Evolutionary conservation across 2,888 invertebrate genomes (phyloP).

Genomic region (Acleris literana): DNA sequence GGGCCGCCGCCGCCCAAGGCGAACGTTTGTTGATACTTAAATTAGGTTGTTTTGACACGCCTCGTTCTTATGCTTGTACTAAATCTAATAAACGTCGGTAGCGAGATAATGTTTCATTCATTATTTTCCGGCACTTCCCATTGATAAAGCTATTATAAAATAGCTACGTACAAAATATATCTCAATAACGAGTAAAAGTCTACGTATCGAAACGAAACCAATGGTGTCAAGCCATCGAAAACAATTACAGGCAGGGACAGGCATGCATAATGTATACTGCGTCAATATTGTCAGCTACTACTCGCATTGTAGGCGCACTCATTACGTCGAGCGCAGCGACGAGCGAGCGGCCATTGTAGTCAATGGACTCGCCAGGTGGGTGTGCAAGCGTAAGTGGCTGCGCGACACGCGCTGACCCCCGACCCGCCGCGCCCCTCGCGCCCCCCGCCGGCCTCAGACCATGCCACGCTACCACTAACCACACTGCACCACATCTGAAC

Average conservation of each 20-base stretch:
- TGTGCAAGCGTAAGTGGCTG: conserved; percentile 76
- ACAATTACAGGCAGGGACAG: conserved; percentile 59
- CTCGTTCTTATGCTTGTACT: conserved; percentile 81
- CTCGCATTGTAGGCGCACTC: conserved; percentile 67
- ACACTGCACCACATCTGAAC: background rate
- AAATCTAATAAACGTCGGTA: conserved; percentile 81
- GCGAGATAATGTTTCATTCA: conserved; percentile 68
- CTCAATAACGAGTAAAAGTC: conserved; percentile 14
- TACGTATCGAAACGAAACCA: conserved; percentile 49
- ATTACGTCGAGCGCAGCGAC: conserved; percentile 65
- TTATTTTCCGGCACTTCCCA: conserved; percentile 58
- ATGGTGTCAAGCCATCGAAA: conserved; percentile 50
- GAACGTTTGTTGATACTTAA: conserved; percentile 84
- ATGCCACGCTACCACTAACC: background rate
- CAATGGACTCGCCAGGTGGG: conserved; percentile 77
- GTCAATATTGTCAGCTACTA: conserved; percentile 76
- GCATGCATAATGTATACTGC: conserved; percentile 70
- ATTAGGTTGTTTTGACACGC: conserved; percentile 83
- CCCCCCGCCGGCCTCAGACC: background rate
- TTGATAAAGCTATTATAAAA: conserved; percentile 53
- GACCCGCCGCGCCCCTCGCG: conserved; percentile 45
- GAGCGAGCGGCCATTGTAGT: conserved; percentile 74
- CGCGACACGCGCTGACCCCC: conserved; percentile 62
- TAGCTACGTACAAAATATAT: conserved; percentile 45
- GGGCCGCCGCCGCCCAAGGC: conserved; percentile 77